A percentile compares a stretch with the other conserved stretches of the same genome.
Evolutionary conservation across 2,888 invertebrate genomes (phyloP).

Genomic region (Mythimna pallens): DNA sequence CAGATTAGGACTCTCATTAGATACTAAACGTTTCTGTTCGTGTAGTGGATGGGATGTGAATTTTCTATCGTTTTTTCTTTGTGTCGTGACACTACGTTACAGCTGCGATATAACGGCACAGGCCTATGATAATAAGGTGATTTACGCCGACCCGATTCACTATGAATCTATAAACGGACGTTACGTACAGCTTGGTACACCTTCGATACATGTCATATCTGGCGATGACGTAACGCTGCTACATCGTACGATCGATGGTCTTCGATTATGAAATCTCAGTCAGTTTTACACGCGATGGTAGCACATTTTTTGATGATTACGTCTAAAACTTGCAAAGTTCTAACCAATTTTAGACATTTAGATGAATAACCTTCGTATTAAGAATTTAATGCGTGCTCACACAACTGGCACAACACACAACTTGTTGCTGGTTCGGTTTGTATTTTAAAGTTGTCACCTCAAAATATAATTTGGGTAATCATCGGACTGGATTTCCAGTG

Average conservation of each 20-base stretch:
- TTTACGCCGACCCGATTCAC: slow-evolving; percentile 41
- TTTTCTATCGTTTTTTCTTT: slow-evolving; percentile 2
- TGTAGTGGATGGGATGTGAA: not conserved
- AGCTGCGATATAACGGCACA: slow-evolving; percentile 16
- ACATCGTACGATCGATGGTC: slow-evolving; percentile 54
- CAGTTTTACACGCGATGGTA: slow-evolving; percentile 41
- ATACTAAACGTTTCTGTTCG: slow-evolving; percentile 18
- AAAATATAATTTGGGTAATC: slow-evolving; percentile 43
- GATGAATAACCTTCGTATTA: slow-evolving; percentile 40
- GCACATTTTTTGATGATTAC: slow-evolving; percentile 38
- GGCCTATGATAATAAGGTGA: slow-evolving; percentile 25
- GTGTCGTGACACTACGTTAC: slow-evolving; percentile 3
- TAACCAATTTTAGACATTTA: slow-evolving; percentile 41
- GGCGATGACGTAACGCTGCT: slow-evolving; percentile 57
- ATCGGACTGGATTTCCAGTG: slow-evolving; percentile 29
- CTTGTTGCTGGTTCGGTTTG: slow-evolving; percentile 30
- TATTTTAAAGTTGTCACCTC: slow-evolving; percentile 31
- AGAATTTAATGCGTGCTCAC: slow-evolving; percentile 33
- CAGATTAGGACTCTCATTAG: slow-evolving; percentile 17
- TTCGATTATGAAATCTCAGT: slow-evolving; percentile 60
- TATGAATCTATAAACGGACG: slow-evolving; percentile 52
- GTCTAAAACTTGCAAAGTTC: slow-evolving; percentile 38
- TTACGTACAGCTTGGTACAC: slow-evolving; percentile 43
- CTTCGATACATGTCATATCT: slow-evolving; percentile 57
- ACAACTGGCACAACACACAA: slow-evolving; percentile 2